phyloP scores from a whole-genome alignment of 2,797 vertebrate species.

The Chaenodraco wilsoni region DNA sequence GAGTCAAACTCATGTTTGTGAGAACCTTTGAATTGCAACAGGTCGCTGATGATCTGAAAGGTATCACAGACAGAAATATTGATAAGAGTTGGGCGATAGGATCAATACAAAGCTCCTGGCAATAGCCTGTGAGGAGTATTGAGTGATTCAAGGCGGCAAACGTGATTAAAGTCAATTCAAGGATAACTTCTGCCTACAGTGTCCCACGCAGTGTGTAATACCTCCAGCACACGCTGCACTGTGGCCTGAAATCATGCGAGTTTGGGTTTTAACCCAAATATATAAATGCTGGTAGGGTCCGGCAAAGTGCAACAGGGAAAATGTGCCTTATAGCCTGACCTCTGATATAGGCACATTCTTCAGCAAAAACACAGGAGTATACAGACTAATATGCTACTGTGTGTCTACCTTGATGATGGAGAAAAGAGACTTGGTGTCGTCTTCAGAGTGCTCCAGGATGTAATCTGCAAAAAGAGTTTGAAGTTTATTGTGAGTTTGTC shows the following conservation, averaged over 20 bases:
- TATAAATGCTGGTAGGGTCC: not conserved
- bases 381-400: not conserved
- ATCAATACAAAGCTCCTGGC: not conserved
- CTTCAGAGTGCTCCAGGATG: constrained; percentile 94
- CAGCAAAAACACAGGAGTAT: constrained; percentile 4
- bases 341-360: not conserved
- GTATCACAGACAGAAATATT: constrained; percentile 28
- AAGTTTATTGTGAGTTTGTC: not conserved
- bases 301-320: not conserved
- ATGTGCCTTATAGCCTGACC: not conserved
- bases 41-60: constrained; percentile 93
- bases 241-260: not conserved
- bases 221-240: not conserved
- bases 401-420: constrained; percentile 94
- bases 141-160: not conserved
- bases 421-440: constrained; percentile 98
- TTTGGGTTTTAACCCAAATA: no score
- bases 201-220: not conserved
- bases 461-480: constrained; percentile 81
- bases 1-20: constrained; percentile 99
- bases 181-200: not conserved
- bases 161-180: not conserved
- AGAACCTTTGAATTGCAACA: constrained; percentile 95
- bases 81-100: constrained; percentile 2
- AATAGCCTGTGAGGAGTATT: not conserved